A percentile compares a stretch with the other conserved stretches of the same genome.
Conservation (phyloP, 2,113 vertebrate species). For the Tonatia bakeri region DNA sequence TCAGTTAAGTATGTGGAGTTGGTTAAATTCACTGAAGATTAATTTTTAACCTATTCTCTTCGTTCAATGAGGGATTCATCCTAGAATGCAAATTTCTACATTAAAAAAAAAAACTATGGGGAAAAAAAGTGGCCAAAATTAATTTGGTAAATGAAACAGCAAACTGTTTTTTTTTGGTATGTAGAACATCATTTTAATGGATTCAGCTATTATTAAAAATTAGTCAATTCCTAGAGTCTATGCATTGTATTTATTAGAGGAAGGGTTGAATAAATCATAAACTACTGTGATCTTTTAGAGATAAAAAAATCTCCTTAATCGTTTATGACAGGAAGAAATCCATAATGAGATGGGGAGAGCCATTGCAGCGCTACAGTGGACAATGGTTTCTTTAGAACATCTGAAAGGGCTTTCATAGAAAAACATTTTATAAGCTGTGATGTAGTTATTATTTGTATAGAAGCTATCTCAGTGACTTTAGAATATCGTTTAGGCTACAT, state of each 20-base stretch:
- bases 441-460: background rate
- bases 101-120: background rate
- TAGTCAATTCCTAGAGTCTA: background rate
- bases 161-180: background rate
- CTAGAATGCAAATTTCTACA: background rate
- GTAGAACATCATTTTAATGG: background rate
- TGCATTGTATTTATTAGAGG: background rate
- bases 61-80: background rate
- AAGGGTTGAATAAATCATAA: background rate
- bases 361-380: background rate
- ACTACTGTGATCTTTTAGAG: background rate
- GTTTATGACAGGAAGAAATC: background rate
- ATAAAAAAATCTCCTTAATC: background rate
- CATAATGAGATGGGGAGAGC: background rate
- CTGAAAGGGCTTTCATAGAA: background rate
- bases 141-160: background rate
- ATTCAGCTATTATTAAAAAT: background rate
- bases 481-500: background rate
- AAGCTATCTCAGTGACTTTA: background rate
- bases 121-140: background rate
- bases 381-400: background rate
- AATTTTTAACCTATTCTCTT: slow-evolving; percentile 7
- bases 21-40: background rate
- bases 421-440: background rate
- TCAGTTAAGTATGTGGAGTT: background rate